Conservation (phyloP, 2,888 invertebrate species). For the Hypselothyrea guttata region DNA sequence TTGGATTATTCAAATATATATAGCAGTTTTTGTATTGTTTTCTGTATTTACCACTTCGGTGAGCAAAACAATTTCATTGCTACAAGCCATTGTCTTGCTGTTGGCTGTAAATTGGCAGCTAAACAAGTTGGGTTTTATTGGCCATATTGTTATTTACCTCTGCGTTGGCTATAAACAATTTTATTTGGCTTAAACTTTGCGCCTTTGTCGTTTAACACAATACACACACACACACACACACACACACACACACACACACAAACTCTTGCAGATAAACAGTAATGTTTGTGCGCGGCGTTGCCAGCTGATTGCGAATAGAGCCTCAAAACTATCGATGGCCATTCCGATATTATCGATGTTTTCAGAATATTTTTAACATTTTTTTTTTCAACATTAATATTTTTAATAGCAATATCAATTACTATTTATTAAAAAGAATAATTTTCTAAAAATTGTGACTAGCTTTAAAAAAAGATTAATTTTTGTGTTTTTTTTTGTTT, state of each 20-base stretch:
- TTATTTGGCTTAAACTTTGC: conserved; percentile 39
- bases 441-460: too few species aligned
- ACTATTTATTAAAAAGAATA: too few species aligned
- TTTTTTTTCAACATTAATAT: too few species aligned
- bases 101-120: not conserved
- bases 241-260: conserved; percentile 1
- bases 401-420: too few species aligned
- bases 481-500: too few species aligned
- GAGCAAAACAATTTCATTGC: conserved; percentile 50
- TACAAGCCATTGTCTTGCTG: conserved; percentile 5
- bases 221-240: conserved; percentile 1
- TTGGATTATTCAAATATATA: conserved; percentile 1
- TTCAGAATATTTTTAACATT: too few species aligned
- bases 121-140: not conserved
- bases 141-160: conserved; percentile 15
- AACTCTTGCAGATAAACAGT: too few species aligned
- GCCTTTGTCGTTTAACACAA: conserved; percentile 26
- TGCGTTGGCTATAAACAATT: conserved; percentile 17
- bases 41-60: conserved; percentile 57
- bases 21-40: not conserved
- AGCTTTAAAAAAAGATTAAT: too few species aligned
- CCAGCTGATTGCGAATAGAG: conserved; percentile 12
- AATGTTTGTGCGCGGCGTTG: conserved; percentile 26
- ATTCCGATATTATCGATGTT: too few species aligned
- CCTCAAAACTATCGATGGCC: too few species aligned